These are phyloP conservation scores for Synanthedon vespiformis DNA, from an alignment of 2,888 invertebrate genomes.

Conservation along the genomic window DNA sequence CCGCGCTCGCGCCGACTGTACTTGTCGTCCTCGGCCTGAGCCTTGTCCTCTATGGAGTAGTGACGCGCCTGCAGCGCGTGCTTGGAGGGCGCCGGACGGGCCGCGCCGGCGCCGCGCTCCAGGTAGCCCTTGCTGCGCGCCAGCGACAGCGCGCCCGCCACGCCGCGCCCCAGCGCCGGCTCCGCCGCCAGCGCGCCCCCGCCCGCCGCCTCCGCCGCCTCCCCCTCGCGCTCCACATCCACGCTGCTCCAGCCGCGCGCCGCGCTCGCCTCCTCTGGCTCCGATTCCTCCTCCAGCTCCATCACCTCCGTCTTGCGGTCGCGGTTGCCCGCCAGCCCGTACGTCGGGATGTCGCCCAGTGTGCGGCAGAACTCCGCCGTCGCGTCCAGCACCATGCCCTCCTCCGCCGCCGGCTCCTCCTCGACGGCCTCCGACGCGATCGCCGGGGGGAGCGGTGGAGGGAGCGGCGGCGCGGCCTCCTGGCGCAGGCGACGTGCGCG, in stretches of 20 bases:
- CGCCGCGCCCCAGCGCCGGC: constrained; percentile 91
- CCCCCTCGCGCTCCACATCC: constrained; percentile 67
- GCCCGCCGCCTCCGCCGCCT: constrained; percentile 24
- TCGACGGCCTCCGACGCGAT: constrained; percentile 24
- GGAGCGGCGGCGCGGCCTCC: constrained; percentile 16
- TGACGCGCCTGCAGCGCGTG: constrained; percentile 2
- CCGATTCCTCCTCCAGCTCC: constrained; percentile 45
- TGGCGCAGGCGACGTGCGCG: constrained; percentile 79
- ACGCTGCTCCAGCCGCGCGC: constrained; percentile 88
- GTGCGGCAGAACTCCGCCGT: constrained; percentile 98
- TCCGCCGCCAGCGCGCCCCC: constrained; percentile 83
- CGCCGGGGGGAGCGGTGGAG: neutral
- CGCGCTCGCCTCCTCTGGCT: constrained; percentile 46
- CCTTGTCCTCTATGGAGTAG: constrained; percentile 48
- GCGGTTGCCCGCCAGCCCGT: constrained; percentile 90
- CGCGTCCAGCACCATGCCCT: constrained; percentile 86
- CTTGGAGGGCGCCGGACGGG: constrained; percentile 38
- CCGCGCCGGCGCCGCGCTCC: constrained; percentile 82
- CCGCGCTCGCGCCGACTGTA: constrained; percentile 77
- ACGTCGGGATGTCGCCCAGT: constrained; percentile 84
- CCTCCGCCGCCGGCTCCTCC: constrained; percentile 36
- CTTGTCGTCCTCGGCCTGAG: constrained; percentile 84
- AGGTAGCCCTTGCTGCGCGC: constrained; percentile 95
- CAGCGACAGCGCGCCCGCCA: constrained; percentile 89
- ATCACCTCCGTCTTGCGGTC: constrained; percentile 78